Evolutionary conservation across 1,140 invertebrate genomes (phyloP).

Genomic region (Hylaeus anthracinus): DNA sequence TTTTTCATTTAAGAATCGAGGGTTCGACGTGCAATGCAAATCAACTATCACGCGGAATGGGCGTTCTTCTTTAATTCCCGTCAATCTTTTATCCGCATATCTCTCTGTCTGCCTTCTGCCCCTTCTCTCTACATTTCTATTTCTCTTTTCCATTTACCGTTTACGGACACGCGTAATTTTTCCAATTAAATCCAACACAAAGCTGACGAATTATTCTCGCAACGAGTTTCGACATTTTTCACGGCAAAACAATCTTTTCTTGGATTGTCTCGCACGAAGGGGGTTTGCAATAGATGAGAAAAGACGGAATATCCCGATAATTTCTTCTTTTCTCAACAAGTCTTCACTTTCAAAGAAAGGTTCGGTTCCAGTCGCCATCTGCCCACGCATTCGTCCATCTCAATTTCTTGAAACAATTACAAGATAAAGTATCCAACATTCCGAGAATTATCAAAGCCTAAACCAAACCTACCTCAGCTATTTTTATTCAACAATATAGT

Average conservation of each 20-base stretch:
- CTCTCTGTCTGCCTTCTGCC: background rate
- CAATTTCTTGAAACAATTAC: too few species aligned
- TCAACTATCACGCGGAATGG: background rate
- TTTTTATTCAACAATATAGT: too few species aligned
- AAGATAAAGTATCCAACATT: too few species aligned
- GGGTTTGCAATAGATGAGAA: background rate
- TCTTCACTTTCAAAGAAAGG: background rate
- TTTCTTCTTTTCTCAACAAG: background rate
- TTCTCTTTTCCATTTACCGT: conserved; percentile 19
- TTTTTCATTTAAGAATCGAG: background rate
- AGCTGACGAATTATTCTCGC: conserved; percentile 28
- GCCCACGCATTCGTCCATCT: too few species aligned
- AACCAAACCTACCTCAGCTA: too few species aligned
- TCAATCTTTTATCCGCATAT: background rate
- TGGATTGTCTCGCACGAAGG: background rate
- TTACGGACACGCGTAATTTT: background rate
- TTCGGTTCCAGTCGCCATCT: background rate
- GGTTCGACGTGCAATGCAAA: background rate
- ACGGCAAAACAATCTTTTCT: background rate
- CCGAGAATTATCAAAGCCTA: too few species aligned
- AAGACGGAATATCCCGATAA: background rate
- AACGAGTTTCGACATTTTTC: conserved; percentile 7
- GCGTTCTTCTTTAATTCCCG: background rate
- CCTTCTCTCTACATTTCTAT: background rate
- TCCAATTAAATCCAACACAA: background rate